phyloP scores from a whole-genome alignment of 1,140 invertebrate species.

The Drosophila willistoni region DNA sequence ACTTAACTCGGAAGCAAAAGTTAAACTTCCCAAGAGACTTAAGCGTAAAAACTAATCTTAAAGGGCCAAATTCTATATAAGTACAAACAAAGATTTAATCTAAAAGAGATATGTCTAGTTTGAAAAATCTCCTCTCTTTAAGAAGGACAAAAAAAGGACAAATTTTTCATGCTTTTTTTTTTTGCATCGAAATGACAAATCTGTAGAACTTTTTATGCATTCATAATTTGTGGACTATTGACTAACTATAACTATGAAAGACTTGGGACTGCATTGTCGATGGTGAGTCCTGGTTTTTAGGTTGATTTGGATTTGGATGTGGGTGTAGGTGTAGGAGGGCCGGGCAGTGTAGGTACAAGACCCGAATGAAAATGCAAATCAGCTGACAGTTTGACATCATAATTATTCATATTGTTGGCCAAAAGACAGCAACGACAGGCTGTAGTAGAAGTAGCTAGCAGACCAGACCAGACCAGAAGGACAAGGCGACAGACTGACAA shows the following conservation, averaged over 20 bases:
- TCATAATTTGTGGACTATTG: constrained; percentile 9
- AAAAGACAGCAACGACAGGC: constrained; percentile 32
- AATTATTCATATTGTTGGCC: constrained; percentile 75
- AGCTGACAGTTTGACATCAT: constrained; percentile 55
- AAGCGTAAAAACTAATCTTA: too few species aligned
- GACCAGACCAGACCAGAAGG: background rate
- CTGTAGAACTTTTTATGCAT: constrained; percentile 11
- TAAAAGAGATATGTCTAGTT: too few species aligned
- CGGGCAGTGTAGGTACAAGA: background rate
- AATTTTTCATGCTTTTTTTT: background rate
- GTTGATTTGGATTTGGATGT: background rate
- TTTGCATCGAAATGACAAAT: background rate
- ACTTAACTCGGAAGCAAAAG: too few species aligned
- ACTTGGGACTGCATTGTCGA: background rate
- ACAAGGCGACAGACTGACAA: background rate
- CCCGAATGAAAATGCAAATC: constrained; percentile 57
- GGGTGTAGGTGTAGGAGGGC: background rate
- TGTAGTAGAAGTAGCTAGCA: background rate
- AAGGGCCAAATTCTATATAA: too few species aligned
- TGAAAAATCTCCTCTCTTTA: too few species aligned
- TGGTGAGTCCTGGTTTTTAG: background rate
- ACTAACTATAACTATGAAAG: background rate
- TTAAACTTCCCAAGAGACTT: too few species aligned
- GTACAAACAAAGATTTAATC: too few species aligned
- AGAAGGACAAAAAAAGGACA: too few species aligned